Percentiles rank a stretch among this genome's conserved stretches.
phyloP scores from a whole-genome alignment of 2,797 vertebrate genomes.

The Neostethus bicornis region DNA sequence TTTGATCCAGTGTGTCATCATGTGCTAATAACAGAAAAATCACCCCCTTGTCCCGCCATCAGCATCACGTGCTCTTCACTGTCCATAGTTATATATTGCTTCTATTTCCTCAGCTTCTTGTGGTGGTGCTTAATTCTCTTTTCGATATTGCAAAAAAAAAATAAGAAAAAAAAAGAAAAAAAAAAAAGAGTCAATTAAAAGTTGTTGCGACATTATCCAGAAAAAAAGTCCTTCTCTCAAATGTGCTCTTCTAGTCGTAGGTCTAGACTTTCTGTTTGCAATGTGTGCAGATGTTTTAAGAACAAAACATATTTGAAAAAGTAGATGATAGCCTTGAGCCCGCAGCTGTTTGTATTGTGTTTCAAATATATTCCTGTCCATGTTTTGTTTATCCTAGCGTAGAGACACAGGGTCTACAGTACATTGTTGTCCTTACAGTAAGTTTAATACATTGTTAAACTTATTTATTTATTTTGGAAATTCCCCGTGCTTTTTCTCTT shows the following conservation, averaged over 20 bases:
- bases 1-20: slow-evolving; percentile 69
- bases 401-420: slow-evolving; percentile 78
- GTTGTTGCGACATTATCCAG: neutral
- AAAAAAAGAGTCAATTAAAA: neutral
- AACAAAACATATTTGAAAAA: slow-evolving; percentile 72
- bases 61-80: slow-evolving; percentile 63
- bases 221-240: slow-evolving; percentile 61
- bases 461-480: slow-evolving; percentile 66
- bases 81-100: slow-evolving; percentile 73
- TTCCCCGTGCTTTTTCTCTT: slow-evolving; percentile 64
- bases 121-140: slow-evolving; percentile 71
- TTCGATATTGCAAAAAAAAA: slow-evolving; percentile 61
- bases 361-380: slow-evolving; percentile 76
- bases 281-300: slow-evolving; percentile 73
- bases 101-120: slow-evolving; percentile 69
- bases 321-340: slow-evolving; percentile 76
- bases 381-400: slow-evolving; percentile 78
- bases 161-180: too few species aligned
- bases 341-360: slow-evolving; percentile 77
- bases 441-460: slow-evolving; percentile 70
- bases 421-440: slow-evolving; percentile 74
- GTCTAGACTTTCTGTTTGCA: slow-evolving; percentile 72
- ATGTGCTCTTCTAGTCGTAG: slow-evolving; percentile 73
- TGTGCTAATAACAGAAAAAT: slow-evolving; percentile 45
- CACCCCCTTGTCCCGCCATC: slow-evolving; percentile 33